Evolutionary conservation across 1,140 invertebrate genomes (phyloP), one percentile per base, ranked within the genome.

Genomic region (Notospermus geniculatus): DNA sequence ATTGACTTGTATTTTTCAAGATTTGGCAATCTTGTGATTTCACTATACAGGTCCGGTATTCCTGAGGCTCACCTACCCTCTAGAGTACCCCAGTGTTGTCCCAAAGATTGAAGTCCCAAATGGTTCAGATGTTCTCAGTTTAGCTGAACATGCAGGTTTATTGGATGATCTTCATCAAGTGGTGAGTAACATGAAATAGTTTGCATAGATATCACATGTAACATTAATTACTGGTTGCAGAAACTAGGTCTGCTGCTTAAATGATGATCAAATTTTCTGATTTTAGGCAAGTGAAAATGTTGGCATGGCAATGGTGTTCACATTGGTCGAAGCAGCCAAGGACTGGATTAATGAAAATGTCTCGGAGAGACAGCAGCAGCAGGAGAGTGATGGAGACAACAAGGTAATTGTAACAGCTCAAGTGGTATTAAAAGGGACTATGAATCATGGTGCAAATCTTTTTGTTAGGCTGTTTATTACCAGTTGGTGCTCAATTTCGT

Each of bases 241-340:
- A n/a, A n/a, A n/a, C n/a, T n/a, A n/a, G n/a, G n/a, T n/a, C n/a
- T n/a, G n/a, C n/a, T n/a, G n/a, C n/a, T n/a, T n/a, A n/a, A n/a
- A n/a, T n/a, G n/a, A n/a, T n/a, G n/a, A n/a, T n/a, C n/a, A n/a
- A 54, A n/a, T 30, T n/a, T 17, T 30, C 17, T 36, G 25, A 19
- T 22, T 60, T 17, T 17, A 69, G 67, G 64, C 66, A 30, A 56
- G 66, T 19, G 68, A 70, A 13, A 65, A 54, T 53, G 15, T 70
- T 30, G 64, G 66, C 19, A 68, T 68, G 66, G 61, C 59, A 13
- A 65, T 66, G 59, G 59, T 70, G 46, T 70, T 64, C 45, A 68
- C 59, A 13, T 36, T 70, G 2, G 61, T 70, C 41, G 66, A 68
- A 53, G 29, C 41, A n/a, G 66, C 68, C 15, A 60, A 68, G 41